These are phyloP conservation scores for Leptopterna dolabrata DNA, from an alignment of 2,888 invertebrate species.

Conservation along the genomic window DNA sequence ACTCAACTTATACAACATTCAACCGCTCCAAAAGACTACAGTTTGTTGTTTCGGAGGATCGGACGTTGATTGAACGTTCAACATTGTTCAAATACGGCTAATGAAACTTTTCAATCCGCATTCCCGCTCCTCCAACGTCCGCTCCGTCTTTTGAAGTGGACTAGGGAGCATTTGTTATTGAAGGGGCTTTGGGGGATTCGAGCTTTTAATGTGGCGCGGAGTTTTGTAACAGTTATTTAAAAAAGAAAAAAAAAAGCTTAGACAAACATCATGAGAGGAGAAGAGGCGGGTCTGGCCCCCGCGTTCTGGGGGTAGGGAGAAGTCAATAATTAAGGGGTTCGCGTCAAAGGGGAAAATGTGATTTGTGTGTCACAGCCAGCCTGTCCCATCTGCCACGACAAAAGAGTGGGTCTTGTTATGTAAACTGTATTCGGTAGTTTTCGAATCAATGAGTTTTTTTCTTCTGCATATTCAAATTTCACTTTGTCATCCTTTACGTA, in stretches of 20 bases:
- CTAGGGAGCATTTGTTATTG: not conserved
- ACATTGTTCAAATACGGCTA: not conserved
- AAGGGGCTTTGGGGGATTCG: not conserved
- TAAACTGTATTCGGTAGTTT: constrained; percentile 5
- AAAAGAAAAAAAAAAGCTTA: not conserved
- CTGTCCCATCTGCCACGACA: constrained; percentile 21
- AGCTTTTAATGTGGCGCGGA: not conserved
- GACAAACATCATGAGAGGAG: not conserved
- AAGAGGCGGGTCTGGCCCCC: not conserved
- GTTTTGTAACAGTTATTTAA: not conserved
- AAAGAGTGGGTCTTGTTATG: constrained; percentile 14
- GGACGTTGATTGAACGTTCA: not conserved
- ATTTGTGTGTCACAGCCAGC: constrained; percentile 41
- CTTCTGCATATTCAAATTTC: not conserved
- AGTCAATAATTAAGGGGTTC: constrained; percentile 42
- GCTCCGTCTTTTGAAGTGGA: not conserved
- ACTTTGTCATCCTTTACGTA: not conserved
- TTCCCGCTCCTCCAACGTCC: not conserved
- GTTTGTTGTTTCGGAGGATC: too few relatives aligned
- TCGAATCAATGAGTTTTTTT: not conserved
- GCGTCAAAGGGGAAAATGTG: constrained; percentile 29
- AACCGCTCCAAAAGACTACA: too few relatives aligned
- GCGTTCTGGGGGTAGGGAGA: not conserved
- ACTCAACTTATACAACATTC: too few relatives aligned
- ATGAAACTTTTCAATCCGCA: not conserved